These are phyloP conservation scores for Balaeniceps rex DNA, from an alignment of 2,113 vertebrate species.

Conservation along the genomic window DNA sequence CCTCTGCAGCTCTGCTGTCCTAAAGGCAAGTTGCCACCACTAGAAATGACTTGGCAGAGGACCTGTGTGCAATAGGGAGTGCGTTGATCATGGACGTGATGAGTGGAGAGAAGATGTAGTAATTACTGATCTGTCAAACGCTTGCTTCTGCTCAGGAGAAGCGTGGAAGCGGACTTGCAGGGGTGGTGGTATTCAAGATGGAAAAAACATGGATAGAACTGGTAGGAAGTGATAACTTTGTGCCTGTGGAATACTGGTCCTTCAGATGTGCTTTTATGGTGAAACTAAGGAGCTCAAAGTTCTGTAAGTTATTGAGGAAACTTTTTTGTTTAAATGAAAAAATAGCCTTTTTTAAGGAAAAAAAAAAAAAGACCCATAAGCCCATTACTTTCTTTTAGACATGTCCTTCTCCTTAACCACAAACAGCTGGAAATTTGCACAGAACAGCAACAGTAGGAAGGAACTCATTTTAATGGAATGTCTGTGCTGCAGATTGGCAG, in stretches of 20 bases:
- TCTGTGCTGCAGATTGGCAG: background rate
- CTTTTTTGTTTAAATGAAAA: background rate
- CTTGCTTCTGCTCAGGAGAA: background rate
- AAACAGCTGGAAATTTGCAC: conserved; percentile 41
- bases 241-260: background rate
- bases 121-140: background rate
- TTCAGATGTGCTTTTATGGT: conserved; percentile 7
- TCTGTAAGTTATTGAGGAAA: background rate
- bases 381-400: background rate
- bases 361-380: background rate
- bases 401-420: background rate
- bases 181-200: background rate
- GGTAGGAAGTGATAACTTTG: conserved; percentile 38
- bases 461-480: conserved; percentile 51
- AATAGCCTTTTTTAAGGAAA: background rate
- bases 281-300: background rate
- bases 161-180: background rate
- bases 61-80: background rate
- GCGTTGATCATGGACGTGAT: background rate
- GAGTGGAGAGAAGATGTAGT: background rate
- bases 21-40: background rate
- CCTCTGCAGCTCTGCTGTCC: background rate
- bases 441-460: conserved; percentile 25
- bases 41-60: background rate
- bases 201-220: background rate